Conservation (phyloP, 2,888 invertebrate genomes). For the Agonum fuliginosum region DNA sequence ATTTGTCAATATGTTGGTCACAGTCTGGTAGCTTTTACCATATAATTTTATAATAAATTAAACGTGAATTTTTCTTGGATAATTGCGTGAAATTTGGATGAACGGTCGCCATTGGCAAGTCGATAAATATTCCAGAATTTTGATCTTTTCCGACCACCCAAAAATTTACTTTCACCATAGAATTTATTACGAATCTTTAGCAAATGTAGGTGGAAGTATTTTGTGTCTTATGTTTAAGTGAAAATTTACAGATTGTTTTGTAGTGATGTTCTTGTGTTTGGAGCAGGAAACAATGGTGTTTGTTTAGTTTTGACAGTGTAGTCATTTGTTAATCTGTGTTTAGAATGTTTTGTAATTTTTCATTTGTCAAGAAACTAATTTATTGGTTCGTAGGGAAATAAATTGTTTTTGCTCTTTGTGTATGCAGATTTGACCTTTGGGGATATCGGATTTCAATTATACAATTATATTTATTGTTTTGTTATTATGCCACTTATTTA, state of each 20-base stretch:
- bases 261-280: not conserved
- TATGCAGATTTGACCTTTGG: slow-evolving; percentile 5
- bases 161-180: slow-evolving; percentile 19
- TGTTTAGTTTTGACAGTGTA: slow-evolving; percentile 2
- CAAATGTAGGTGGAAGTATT: not conserved
- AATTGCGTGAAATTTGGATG: slow-evolving; percentile 22
- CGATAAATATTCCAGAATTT: slow-evolving; percentile 12
- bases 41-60: slow-evolving; percentile 8
- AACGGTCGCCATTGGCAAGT: not conserved
- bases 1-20: not conserved
- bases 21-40: not conserved
- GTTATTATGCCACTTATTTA: too few relatives aligned
- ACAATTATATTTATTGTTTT: not conserved
- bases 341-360: slow-evolving; percentile 28
- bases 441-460: not conserved
- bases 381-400: not conserved
- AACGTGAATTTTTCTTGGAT: slow-evolving; percentile 1
- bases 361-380: slow-evolving; percentile 20
- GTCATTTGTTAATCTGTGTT: slow-evolving; percentile 34
- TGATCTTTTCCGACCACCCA: not conserved
- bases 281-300: not conserved
- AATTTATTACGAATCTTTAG: slow-evolving; percentile 13
- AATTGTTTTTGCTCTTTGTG: slow-evolving; percentile 16
- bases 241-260: too few relatives aligned
- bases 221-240: not conserved